Evolutionary conservation across 2,888 invertebrate species (phyloP), one percentile per base, ranked within the genome.

Genomic region (Lithophane socia): DNA sequence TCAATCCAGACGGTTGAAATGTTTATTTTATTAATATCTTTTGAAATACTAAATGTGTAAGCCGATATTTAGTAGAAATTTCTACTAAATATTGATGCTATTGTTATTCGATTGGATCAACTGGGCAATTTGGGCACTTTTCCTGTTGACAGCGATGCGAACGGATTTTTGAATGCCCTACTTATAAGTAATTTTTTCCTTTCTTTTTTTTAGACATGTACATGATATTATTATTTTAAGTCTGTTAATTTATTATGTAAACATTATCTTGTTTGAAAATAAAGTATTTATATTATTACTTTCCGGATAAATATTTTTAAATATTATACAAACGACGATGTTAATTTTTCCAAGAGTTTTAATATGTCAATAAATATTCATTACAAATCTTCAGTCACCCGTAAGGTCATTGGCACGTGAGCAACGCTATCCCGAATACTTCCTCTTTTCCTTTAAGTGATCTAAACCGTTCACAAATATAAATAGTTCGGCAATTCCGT

Each of bases 351-450:
- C 47, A 64, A 56, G n/a, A 73, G 8, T 65, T 65, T n/a, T 18
- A 42, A 16, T 65, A 21, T 42, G 12, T 75, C 42, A 70, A 67
- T 74, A 72, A 84, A 68, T 47, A 63, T 73, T 63, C 54, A 70
- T 82, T 82, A 73, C 66, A 73, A 64, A 74, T 77, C 76, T 65
- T 72, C 74, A 75, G 79, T 75, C 77, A 77, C 67, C 60, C 81
- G 72, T 80, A 86, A 87, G 92, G 91, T 93, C 93, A 91, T 90
- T 92, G 92, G 90, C 93, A 91, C 86, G 75, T 83, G 87, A 88
- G 87, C 79, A 80, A 80, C 73, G 79, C 63, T 82, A 84, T 79
- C 75, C 80, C 83, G 84, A 86, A 88, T 85, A 86, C 75, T 75
- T 84, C 77, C 70, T 66, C 67, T 58, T 76, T 86, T 88, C 89